Percentiles rank a stretch among this genome's conserved stretches.
Evolutionary conservation across 2,888 invertebrate species (phyloP).

Genomic region (Ornithoptera alexandrae): DNA sequence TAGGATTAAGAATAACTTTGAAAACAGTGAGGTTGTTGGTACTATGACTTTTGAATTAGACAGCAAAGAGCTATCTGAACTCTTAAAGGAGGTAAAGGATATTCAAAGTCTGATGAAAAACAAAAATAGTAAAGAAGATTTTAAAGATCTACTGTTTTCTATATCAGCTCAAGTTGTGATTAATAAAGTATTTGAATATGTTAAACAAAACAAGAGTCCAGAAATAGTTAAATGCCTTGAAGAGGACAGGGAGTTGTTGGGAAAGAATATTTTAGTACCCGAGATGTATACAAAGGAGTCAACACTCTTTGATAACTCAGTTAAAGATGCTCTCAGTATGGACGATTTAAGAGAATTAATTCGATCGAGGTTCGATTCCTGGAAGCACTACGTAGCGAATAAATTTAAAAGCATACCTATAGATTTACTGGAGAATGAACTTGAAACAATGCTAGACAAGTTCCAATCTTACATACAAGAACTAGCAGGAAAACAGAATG

Average conservation of each 20-base stretch:
- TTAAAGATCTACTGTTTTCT: constrained; percentile 62
- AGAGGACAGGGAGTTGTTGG: constrained; percentile 53
- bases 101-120: constrained; percentile 54
- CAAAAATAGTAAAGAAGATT: constrained; percentile 59
- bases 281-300: constrained; percentile 64
- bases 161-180: constrained; percentile 68
- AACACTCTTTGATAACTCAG: constrained; percentile 60
- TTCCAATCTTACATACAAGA: constrained; percentile 67
- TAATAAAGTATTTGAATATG: constrained; percentile 66
- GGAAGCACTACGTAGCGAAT: constrained; percentile 61
- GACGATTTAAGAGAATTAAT: constrained; percentile 60
- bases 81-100: constrained; percentile 63
- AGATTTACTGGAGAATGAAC: constrained; percentile 60
- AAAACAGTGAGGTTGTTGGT: constrained; percentile 49
- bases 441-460: constrained; percentile 62
- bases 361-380: constrained; percentile 56
- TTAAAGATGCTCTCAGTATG: constrained; percentile 66
- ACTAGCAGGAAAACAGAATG: constrained; percentile 53
- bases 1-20: constrained; percentile 55
- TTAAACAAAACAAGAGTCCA: constrained; percentile 60
- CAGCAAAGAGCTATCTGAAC: constrained; percentile 56
- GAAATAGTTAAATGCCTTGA: constrained; percentile 60
- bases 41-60: constrained; percentile 66
- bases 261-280: constrained; percentile 50
- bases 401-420: constrained; percentile 64